A percentile compares a stretch with the other conserved stretches of the same genome.
Evolutionary conservation across 2,113 vertebrate species (phyloP).

Genomic region (Chaetodon auriga): DNA sequence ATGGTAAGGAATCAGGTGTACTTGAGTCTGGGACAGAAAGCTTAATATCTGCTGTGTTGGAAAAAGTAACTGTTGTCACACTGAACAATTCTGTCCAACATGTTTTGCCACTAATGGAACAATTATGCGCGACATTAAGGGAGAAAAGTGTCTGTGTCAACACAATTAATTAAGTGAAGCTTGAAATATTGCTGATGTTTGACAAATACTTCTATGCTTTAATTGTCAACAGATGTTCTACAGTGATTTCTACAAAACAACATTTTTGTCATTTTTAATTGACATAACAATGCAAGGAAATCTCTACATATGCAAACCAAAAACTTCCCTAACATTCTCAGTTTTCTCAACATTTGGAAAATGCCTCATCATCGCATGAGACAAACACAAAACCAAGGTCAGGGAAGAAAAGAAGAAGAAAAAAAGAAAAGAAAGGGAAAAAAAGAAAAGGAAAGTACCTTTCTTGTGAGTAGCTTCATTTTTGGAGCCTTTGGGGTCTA

Average conservation of each 20-base stretch:
- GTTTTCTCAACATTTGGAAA: conserved; percentile 44
- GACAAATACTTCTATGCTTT: conserved; percentile 2
- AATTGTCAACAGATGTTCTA: conserved; percentile 25
- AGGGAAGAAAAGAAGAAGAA: conserved; percentile 55
- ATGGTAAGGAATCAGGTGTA: background rate
- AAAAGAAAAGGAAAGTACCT: conserved; percentile 85
- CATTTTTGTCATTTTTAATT: background rate
- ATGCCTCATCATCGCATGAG: conserved; percentile 39
- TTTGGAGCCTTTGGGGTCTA: conserved; percentile 90
- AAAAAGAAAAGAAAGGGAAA: conserved; percentile 29
- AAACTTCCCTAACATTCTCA: conserved; percentile 29
- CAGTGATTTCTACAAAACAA: conserved; percentile 16
- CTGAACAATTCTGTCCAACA: background rate
- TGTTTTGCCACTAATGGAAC: conserved; percentile 14
- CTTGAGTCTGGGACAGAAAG: background rate
- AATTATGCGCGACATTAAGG: conserved; percentile 1
- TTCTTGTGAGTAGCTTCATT: conserved; percentile 89
- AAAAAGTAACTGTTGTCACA: background rate
- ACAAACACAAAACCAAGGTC: conserved; percentile 50
- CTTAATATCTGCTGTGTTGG: conserved; percentile 1
- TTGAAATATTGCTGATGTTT: conserved; percentile 23
- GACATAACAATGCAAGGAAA: conserved; percentile 41
- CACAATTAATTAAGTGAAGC: conserved; percentile 27
- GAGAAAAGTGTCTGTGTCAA: conserved; percentile 42
- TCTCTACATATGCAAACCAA: conserved; percentile 12